Base-by-base conservation (phyloP, 2,797 vertebrate species). In the Acestrorhynchus altus region DNA sequence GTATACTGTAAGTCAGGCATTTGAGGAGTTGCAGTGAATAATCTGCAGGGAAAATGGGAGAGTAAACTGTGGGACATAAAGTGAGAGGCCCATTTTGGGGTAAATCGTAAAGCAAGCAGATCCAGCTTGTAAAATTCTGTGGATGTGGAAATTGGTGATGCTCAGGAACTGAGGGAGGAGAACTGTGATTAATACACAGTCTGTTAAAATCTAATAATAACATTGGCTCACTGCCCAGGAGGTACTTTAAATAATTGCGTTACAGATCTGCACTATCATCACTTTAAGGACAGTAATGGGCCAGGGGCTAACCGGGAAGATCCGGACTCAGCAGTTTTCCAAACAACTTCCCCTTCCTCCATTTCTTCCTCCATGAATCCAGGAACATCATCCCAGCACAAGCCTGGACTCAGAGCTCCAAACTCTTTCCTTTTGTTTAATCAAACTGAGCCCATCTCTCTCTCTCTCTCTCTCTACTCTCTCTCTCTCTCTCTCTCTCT, bases 211-310 rank as follows among this genome's bases (percentile, higher is more conserved):
- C 90, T 90, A 90, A 91, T 92, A 94, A 93, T 89, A 90, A 92
- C 89, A 93, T 95, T 94, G 94, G 92, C 88, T 91, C 89, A 78
- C 86, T 94, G 92, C 90, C 92, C 90, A 86, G 83, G 51, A 92
- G 89, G 94, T 95, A 93, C 96, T 98, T 96, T 96, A 95, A 96
- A 94, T 97, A 96, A 98, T 95, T 96, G 94, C 91, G 89, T 90
- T 88, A 91, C 87, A 88, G 95, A 96, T 92, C 82, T 95, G 93
- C 94, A 92, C 88, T 91, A 91, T 93, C 96, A 95, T 95, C 94
- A 94, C 91, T 95, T 94, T 94, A 84, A 81, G 83, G 86, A 88
- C 91, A 87, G 92, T 94, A 92, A 94, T 90, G 92, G 92, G 90
- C 91, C 86, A 83, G 79, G 57, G 84, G 85, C 83, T 90, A 83